These are phyloP conservation scores for Pseudococcus longispinus DNA, from an alignment of 2,888 invertebrate genomes.

Conservation along the genomic window DNA sequence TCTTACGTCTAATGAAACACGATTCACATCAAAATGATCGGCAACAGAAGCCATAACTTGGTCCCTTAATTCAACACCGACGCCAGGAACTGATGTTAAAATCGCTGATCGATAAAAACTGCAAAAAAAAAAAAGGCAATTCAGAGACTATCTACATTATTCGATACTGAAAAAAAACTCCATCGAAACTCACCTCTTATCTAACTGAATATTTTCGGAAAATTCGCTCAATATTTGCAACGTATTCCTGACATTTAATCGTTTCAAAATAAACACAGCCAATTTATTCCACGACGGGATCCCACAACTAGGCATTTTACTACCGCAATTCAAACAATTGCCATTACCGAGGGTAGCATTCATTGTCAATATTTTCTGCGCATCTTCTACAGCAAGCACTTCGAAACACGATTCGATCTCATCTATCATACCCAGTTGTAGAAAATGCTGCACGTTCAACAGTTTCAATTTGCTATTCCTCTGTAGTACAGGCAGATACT, in stretches of 20 bases:
- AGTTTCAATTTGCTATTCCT: neutral
- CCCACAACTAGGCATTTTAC: conserved; percentile 57
- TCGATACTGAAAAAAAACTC: neutral
- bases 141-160: neutral
- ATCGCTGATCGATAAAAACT: conserved; percentile 46
- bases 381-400: conserved; percentile 8
- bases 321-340: conserved; percentile 70
- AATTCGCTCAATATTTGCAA: conserved; percentile 68
- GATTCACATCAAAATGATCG: conserved; percentile 23
- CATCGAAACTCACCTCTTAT: conserved; percentile 9
- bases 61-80: neutral
- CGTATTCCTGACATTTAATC: conserved; percentile 69
- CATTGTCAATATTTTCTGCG: conserved; percentile 55
- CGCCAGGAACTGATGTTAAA: conserved; percentile 22
- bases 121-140: neutral
- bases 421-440: conserved; percentile 35
- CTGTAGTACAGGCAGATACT: conserved; percentile 39
- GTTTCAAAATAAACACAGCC: conserved; percentile 69
- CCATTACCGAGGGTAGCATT: conserved; percentile 56
- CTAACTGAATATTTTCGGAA: conserved; percentile 34
- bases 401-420: conserved; percentile 9
- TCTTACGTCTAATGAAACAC: conserved; percentile 7
- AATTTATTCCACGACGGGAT: conserved; percentile 68
- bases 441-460: conserved; percentile 41
- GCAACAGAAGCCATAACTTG: conserved; percentile 13